A percentile compares a stretch with the other conserved stretches of the same genome.
phyloP scores from a whole-genome alignment of 2,888 invertebrate genomes.

The Pasiphila rectangulata region DNA sequence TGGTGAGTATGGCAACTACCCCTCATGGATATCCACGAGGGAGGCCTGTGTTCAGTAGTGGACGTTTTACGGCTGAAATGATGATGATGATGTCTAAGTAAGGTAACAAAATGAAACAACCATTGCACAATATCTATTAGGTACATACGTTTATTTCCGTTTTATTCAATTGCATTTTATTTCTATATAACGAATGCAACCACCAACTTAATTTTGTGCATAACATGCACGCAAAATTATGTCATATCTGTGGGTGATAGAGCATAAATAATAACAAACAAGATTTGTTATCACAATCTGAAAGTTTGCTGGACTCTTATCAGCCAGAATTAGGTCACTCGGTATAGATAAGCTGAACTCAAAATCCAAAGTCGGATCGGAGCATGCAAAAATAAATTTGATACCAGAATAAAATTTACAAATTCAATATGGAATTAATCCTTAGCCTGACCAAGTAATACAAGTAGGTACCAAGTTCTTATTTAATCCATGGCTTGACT shows the following conservation, averaged over 20 bases:
- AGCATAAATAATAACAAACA: background rate
- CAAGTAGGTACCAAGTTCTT: too few relatives aligned
- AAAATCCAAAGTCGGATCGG: too few relatives aligned
- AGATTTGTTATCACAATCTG: constrained; percentile 2
- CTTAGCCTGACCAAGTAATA: too few relatives aligned
- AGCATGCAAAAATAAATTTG: too few relatives aligned
- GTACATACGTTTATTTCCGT: constrained; percentile 60
- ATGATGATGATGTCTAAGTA: too few relatives aligned
- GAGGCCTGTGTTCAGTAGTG: too few relatives aligned
- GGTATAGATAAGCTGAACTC: constrained; percentile 4
- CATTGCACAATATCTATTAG: constrained; percentile 54
- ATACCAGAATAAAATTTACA: too few relatives aligned
- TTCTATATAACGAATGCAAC: constrained; percentile 30
- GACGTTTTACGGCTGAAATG: too few relatives aligned
- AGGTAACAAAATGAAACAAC: constrained; percentile 50
- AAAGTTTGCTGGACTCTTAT: constrained; percentile 18
- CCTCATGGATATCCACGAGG: too few relatives aligned
- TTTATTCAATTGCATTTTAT: constrained; percentile 50
- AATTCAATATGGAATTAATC: too few relatives aligned
- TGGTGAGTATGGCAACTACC: too few relatives aligned
- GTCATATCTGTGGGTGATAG: background rate
- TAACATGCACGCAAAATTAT: background rate
- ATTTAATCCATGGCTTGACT: too few relatives aligned
- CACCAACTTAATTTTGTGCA: constrained; percentile 7
- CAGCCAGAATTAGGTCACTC: constrained; percentile 18